Conservation (phyloP, 2,797 vertebrate genomes). For the Sebastes variabilis region DNA sequence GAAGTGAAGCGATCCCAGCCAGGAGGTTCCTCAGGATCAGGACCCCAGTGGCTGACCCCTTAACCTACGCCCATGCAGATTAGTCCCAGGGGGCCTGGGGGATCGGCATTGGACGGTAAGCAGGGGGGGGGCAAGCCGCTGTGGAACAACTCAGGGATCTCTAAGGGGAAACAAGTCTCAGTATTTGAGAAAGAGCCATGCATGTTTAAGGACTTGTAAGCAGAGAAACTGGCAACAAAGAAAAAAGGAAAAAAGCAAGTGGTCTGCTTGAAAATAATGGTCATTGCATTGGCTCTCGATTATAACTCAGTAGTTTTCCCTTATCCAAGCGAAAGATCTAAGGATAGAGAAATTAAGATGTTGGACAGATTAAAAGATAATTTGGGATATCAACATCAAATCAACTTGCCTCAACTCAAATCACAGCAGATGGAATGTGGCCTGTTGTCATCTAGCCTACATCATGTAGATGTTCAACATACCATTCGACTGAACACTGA, state of each 20-base stretch:
- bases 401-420: neutral
- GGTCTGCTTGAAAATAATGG: neutral
- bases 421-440: too few relatives aligned
- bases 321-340: neutral
- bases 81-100: constrained; percentile 65
- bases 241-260: neutral
- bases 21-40: constrained; percentile 53
- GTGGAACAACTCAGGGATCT: constrained; percentile 1
- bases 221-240: neutral
- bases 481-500: neutral
- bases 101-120: constrained; percentile 25
- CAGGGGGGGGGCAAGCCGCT: constrained; percentile 1
- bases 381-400: neutral
- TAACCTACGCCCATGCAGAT: constrained; percentile 67
- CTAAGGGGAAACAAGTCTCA: neutral
- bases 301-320: neutral
- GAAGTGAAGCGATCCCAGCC: constrained; percentile 53
- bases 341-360: neutral
- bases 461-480: neutral
- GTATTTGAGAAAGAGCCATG: neutral
- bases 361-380: neutral
- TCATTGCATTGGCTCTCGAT: neutral
- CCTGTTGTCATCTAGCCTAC: neutral
- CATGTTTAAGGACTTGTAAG: neutral
- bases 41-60: constrained; percentile 68